Evolutionary conservation across 2,797 vertebrate genomes (phyloP), one percentile per base, ranked within the genome.

Genomic region (Coranthus polyacanthus): DNA sequence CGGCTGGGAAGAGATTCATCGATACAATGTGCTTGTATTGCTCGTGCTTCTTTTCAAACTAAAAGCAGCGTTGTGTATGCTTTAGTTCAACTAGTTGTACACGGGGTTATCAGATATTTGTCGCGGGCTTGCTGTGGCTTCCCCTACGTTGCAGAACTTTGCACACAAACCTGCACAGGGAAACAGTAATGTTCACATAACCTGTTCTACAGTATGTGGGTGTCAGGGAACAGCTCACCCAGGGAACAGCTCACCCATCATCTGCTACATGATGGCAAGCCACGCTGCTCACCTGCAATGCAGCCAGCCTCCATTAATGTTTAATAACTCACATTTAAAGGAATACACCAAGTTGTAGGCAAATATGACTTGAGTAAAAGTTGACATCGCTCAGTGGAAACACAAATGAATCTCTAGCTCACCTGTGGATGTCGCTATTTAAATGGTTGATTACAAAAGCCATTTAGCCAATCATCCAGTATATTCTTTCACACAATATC

Each of bases 261-360:
- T 78, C 82, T 81, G 79, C 83, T 78, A 70, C 84, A 78, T 68
- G 72, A 87, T 24, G 82, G 64, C 61, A 64, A 83, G 76, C 71
- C 81, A 84, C 64, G 54, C 72, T 80, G 71, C 57, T 81, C 81
- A 89, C 79, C 87, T 88, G 88, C 85, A 89, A 68, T 87, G 82
- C 86, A 88, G 86, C 82, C 80, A 47, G 39, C 43, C 56, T 50
- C 79, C 71, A 85, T 88, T 64, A 84, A 90, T 82, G 46, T 88
- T 89, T 83, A 74, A 87, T 79, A 62, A 60, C 52, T 52, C 56
- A 56, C 62, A 68, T 84, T 83, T 78, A 68, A 83, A 88, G 75
- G 49, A 69, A 73, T 51, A 75, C 44, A 53, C 59, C 44, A 17
- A 20, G 29, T 34, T 69, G 62, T 51, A 7, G 44, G 15, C 20